Evolutionary conservation across 2,797 vertebrate genomes (phyloP), one percentile per base, ranked within the genome.

Genomic region (Galagoides demidoff): DNA sequence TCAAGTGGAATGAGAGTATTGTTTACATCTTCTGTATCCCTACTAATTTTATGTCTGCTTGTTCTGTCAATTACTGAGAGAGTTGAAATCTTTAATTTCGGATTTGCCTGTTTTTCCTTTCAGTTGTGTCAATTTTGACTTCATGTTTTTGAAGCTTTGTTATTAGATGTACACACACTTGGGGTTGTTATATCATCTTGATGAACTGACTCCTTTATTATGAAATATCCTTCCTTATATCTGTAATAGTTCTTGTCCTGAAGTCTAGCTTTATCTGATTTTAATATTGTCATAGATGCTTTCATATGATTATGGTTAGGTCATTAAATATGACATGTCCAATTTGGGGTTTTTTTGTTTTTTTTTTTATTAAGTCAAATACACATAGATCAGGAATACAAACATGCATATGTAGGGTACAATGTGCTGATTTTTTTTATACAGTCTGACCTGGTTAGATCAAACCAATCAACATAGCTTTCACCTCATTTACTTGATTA

Each of bases 141-240:
- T 66, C 63, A 57, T 92, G 88, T 78, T 74, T 97, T 82, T 76
- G 37, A 92, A 92, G 45, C 70, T 64, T 87, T 85, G 20, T 86
- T 76, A 83, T 79, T 92, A 92, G 20, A 84, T 81, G 34, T 29
- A 39, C 76, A 71, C 34, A 93, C 31, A 64, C 79, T 76, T 85
- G 86, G n/a, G n/a, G 10, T 76, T 93, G 19, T 87, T 92, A 77
- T 73, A 76, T 59, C n/a, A 81, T 93, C 64, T 86, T 92, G 59
- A 90, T 95, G 39, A 92, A 55, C 71, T 78, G 59, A 64, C 37
- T 23, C 68, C 37, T 83, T 94, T 89, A 85, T 89, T 90, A 73
- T 85, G 52, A 92, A 73, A 85, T 91, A 63, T 52, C 49, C 16
- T 22, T 64, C 13, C 31, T 64, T 66, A 83, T 89, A 29, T 94